A percentile compares a stretch with the other conserved stretches of the same genome.
Conservation (phyloP, 2,113 vertebrate genomes). For the Tragelaphus strepsiceros region DNA sequence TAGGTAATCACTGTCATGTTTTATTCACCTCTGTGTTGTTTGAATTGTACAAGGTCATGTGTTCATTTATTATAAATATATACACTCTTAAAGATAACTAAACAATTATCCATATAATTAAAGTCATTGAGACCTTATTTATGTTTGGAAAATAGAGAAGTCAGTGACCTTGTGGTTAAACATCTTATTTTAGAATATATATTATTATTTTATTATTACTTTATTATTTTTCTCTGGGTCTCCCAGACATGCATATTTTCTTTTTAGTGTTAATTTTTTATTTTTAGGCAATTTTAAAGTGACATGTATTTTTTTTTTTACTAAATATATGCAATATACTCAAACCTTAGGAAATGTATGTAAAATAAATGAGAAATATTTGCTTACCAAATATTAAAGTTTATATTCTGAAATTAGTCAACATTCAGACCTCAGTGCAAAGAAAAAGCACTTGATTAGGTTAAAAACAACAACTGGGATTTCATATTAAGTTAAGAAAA, state of each 20-base stretch:
- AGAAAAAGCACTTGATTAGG: slow-evolving; percentile 28
- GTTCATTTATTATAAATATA: not conserved
- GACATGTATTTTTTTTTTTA: not conserved
- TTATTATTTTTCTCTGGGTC: slow-evolving; percentile 22
- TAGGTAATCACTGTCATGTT: not conserved
- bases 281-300: not conserved
- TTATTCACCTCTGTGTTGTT: not conserved
- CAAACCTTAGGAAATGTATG: not conserved
- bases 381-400: not conserved
- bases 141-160: not conserved
- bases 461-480: slow-evolving; percentile 7
- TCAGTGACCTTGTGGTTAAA: not conserved
- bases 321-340: not conserved
- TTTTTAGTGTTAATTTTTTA: not conserved
- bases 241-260: not conserved
- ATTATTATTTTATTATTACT: not conserved
- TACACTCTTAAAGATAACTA: not conserved
- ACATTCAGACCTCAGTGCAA: not conserved
- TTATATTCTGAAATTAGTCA: slow-evolving; percentile 8
- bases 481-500: slow-evolving; percentile 54
- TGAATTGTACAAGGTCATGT: not conserved
- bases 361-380: slow-evolving; percentile 41
- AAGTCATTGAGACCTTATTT: not conserved
- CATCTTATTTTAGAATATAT: not conserved
- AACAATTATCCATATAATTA: not conserved